Evolutionary conservation across 1,140 invertebrate genomes (phyloP).

Genomic region (Drosophila novamexicana): DNA sequence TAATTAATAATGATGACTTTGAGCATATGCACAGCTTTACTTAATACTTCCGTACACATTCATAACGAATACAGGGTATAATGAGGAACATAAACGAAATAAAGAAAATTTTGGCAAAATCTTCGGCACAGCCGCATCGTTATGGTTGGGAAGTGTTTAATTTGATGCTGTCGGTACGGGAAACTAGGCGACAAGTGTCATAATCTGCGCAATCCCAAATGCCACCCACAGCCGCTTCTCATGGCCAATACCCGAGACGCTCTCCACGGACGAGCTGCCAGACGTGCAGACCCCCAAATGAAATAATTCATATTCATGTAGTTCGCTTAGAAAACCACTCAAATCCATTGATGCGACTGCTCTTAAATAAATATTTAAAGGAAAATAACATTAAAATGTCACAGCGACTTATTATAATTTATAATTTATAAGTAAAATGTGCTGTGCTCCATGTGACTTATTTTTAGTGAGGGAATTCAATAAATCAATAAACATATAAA

Average conservation of each 20-base stretch:
- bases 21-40: constrained; percentile 14
- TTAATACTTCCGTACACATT: constrained; percentile 1
- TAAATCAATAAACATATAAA: not conserved
- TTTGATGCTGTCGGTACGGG: constrained; percentile 61
- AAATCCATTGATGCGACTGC: constrained; percentile 44
- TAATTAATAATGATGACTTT: too few relatives aligned
- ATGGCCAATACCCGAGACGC: constrained; percentile 40
- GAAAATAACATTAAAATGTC: constrained; percentile 62
- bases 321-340: constrained; percentile 59
- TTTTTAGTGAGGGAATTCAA: not conserved
- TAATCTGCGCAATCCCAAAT: constrained; percentile 48
- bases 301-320: constrained; percentile 72
- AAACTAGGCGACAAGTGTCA: constrained; percentile 65
- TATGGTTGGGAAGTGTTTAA: constrained; percentile 54
- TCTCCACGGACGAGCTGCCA: constrained; percentile 58
- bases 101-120: constrained; percentile 53
- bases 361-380: constrained; percentile 42
- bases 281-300: constrained; percentile 40
- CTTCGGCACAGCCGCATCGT: constrained; percentile 32
- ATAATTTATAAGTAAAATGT: constrained; percentile 21
- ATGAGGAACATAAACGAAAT: not conserved
- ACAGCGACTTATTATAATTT: constrained; percentile 38
- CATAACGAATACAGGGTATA: not conserved
- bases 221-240: constrained; percentile 53
- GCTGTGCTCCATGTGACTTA: constrained; percentile 3